A percentile compares a stretch with the other conserved stretches of the same genome.
These are phyloP conservation scores for Pachliopta kotzebuea DNA, from an alignment of 2,888 invertebrate species.

Conservation along the genomic window DNA sequence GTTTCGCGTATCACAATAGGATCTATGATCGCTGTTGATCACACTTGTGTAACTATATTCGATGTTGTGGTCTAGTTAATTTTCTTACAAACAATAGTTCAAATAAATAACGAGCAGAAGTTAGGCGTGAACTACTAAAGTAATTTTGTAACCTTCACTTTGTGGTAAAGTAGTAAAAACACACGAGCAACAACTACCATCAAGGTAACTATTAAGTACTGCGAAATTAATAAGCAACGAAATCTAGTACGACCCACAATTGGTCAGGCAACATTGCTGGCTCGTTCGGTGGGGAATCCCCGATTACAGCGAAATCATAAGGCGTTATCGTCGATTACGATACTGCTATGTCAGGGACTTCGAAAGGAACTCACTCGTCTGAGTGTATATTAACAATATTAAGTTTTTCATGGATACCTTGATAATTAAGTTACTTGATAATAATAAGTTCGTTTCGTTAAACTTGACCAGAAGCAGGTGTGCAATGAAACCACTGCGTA, in stretches of 20 bases:
- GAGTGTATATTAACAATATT: no score
- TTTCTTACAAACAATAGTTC: no score
- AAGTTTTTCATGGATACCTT: no score
- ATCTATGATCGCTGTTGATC: background rate
- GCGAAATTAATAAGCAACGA: no score
- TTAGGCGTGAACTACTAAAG: no score
- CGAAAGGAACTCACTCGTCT: background rate
- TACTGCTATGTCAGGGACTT: constrained; percentile 12
- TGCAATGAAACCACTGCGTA: background rate
- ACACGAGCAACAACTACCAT: no score
- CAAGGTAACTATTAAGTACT: no score
- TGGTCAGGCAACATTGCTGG: constrained; percentile 3
- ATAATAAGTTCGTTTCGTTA: background rate
- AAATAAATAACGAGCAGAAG: no score
- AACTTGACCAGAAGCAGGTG: constrained; percentile 1
- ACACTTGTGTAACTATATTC: background rate
- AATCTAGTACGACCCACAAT: background rate
- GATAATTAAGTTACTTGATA: no score
- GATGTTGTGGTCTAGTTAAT: no score
- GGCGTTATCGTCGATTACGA: constrained; percentile 1
- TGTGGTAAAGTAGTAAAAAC: no score
- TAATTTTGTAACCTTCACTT: no score
- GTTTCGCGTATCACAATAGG: constrained; percentile 22
- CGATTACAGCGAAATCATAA: background rate
- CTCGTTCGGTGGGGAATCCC: constrained; percentile 8